Evolutionary conservation across 2,888 invertebrate species (phyloP), one percentile per base, ranked within the genome.

Genomic region (Aricia artaxerxes): DNA sequence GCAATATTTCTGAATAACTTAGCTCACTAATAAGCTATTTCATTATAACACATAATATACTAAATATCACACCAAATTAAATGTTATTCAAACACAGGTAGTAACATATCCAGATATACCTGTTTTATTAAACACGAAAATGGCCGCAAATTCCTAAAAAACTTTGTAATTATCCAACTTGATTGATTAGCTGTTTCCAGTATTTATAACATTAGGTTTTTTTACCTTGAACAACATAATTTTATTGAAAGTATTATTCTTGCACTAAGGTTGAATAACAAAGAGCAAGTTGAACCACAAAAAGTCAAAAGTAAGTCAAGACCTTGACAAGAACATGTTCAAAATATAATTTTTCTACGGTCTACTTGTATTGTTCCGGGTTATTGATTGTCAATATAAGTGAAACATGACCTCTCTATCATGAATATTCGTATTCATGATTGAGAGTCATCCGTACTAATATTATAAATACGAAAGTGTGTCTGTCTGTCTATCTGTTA

Each of bases 201-300:
- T 69, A 69, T 69, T 69, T 69, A 69, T 38, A 69, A 38, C 69
- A 69, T 69, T 69, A 69, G 35, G 31, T 64, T 35, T 69, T 69
- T 69, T 69, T 35, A 31, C 69, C 69, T 69, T 69, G 69, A 69
- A 69, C 35, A 69, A 69, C 35, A 38, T 38, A 38, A 69, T 38
- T 64, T 69, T 35, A 31, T 69, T 24, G 31, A 69, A 69, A 69
- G 64, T 69, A 69, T 64, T 64, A 31, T 16, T 64, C 9, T 9
- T 69, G 11, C 13, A 16, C 35, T 69, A 13, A 69, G 69, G 69
- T 38, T 69, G 6, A 38, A 69, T 13, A 13, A 35, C 35, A 69
- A 35, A 31, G 31, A 64, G 35, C 16, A 24, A 31, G 64, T 31
- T 64, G 31, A n/a, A n/a, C 7, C 11, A 64, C 35, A 35, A 38